Conservation (phyloP, 2,888 invertebrate species). For the Prosapia bicincta region DNA sequence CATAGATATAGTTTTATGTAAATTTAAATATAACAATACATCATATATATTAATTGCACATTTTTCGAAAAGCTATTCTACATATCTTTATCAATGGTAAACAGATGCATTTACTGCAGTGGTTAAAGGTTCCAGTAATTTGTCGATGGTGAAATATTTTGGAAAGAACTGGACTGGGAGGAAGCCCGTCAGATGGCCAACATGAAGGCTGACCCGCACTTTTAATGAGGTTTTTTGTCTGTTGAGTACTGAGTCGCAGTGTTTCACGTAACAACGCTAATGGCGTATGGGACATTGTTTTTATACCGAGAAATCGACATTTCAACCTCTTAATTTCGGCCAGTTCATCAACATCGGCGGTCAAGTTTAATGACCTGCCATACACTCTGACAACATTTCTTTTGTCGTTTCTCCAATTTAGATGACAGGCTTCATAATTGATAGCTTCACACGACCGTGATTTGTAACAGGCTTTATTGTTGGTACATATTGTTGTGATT, state of each 20-base stretch:
- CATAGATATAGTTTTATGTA: too few species aligned
- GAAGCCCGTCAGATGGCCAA: neutral
- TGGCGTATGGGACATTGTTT: neutral
- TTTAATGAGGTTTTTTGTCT: neutral
- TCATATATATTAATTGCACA: too few species aligned
- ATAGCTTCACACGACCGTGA: neutral
- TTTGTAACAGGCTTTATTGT: neutral
- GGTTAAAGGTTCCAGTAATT: neutral
- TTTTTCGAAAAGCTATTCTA: too few species aligned
- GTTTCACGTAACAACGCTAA: neutral
- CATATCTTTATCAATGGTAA: too few species aligned
- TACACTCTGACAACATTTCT: neutral
- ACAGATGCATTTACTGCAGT: too few species aligned
- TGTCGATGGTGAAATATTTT: neutral
- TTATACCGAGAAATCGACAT: neutral
- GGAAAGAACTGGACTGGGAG: neutral
- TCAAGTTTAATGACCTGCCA: neutral
- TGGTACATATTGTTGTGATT: too few species aligned
- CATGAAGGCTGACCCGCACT: neutral
- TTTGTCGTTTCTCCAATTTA: neutral
- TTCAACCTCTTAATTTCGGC: neutral
- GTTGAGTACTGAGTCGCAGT: too few species aligned
- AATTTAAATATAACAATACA: too few species aligned
- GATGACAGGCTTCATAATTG: neutral
- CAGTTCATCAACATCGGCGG: neutral